Evolutionary conservation across 2,888 invertebrate genomes (phyloP).

Genomic region (Sinodicranocentrus sp.): DNA sequence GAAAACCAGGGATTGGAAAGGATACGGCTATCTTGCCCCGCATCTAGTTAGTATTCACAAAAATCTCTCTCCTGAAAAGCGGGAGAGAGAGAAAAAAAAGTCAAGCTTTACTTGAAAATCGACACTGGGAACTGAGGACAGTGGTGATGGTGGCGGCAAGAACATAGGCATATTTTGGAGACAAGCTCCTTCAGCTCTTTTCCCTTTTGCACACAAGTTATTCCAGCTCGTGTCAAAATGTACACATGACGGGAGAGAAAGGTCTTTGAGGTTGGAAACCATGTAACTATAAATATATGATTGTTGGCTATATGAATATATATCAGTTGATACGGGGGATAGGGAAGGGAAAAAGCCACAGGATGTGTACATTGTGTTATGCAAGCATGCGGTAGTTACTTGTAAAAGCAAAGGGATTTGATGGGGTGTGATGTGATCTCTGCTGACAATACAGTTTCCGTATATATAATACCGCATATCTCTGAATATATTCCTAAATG

Average conservation of each 20-base stretch:
- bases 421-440: conserved; percentile 65
- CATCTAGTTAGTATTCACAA: conserved; percentile 8
- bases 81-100: no score
- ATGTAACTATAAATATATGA: conserved; percentile 43
- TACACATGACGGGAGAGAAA: conserved; percentile 37
- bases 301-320: neutral
- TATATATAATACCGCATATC: no score
- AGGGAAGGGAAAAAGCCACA: conserved; percentile 56
- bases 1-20: neutral
- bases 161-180: no score
- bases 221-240: conserved; percentile 48
- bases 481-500: no score
- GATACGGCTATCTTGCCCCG: neutral
- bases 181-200: no score
- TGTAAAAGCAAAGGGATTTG: conserved; percentile 61
- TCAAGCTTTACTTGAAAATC: neutral
- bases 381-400: conserved; percentile 59
- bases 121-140: neutral
- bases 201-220: no score
- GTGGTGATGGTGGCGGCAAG: no score
- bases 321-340: neutral
- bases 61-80: neutral
- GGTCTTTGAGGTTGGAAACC: conserved; percentile 38
- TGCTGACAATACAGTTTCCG: conserved; percentile 64
- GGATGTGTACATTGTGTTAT: conserved; percentile 62